phyloP scores from a whole-genome alignment of 2,797 vertebrate genomes.

The Anomalospiza imberbis region DNA sequence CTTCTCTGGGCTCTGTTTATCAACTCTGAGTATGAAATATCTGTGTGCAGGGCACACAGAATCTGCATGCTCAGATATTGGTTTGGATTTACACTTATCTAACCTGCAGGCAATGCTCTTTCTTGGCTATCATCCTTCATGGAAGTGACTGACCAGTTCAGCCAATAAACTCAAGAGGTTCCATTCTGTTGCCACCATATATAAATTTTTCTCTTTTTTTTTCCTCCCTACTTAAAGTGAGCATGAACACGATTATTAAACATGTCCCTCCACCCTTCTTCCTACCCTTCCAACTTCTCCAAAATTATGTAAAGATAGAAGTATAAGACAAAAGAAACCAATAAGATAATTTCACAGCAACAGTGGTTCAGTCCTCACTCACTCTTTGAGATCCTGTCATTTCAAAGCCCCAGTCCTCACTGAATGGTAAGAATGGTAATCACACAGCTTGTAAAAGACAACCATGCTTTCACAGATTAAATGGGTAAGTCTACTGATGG shows the following conservation, averaged over 20 bases:
- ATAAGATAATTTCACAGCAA: not conserved
- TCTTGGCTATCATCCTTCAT: not conserved
- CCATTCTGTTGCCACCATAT: not conserved
- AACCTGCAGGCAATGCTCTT: not conserved
- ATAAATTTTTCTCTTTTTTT: too few species aligned
- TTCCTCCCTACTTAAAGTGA: not conserved
- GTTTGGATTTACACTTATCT: not conserved
- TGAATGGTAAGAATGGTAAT: conserved; percentile 9
- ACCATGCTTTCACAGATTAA: not conserved
- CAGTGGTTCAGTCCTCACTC: not conserved
- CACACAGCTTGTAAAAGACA: not conserved
- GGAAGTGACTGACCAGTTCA: not conserved
- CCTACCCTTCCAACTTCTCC: not conserved
- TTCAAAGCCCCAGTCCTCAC: not conserved
- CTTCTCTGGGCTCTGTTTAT: not conserved
- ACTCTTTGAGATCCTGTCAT: not conserved
- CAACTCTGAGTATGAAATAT: not conserved
- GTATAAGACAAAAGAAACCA: not conserved
- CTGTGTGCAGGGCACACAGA: not conserved
- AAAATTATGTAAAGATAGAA: not conserved
- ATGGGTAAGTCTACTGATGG: not conserved
- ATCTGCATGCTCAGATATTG: not conserved
- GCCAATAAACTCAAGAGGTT: not conserved
- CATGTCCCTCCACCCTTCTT: not conserved
- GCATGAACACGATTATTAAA: not conserved